phyloP scores from a whole-genome alignment of 1,140 invertebrate species.

The Hylaeus volcanicus region DNA sequence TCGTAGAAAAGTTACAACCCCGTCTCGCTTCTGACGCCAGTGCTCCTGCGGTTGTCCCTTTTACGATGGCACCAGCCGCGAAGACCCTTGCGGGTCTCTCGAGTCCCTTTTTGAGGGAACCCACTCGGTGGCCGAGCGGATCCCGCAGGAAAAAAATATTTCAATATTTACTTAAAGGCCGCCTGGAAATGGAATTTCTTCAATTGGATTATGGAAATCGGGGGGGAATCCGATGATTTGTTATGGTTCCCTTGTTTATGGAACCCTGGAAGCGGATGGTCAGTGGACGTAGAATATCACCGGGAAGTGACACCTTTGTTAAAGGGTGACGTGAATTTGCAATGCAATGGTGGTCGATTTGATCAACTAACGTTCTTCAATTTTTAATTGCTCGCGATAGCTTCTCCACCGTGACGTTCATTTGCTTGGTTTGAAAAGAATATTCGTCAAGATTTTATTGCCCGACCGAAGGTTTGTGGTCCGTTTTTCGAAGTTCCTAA shows the following conservation, averaged over 20 bases:
- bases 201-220: slow-evolving; percentile 41
- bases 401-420: no score
- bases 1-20: slow-evolving; percentile 70
- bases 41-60: slow-evolving; percentile 44
- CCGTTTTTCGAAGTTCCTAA: slow-evolving; percentile 17
- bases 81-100: slow-evolving; percentile 45
- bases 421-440: no score
- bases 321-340: no score
- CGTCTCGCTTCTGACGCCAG: slow-evolving; percentile 48
- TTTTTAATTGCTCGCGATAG: no score
- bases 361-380: no score
- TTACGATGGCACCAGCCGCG: slow-evolving; percentile 26
- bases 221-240: slow-evolving; percentile 5
- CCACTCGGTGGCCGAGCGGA: slow-evolving; percentile 23
- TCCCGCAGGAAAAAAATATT: slow-evolving; percentile 47
- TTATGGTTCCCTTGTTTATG: not conserved
- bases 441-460: not conserved
- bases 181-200: slow-evolving; percentile 43
- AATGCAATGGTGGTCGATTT: no score
- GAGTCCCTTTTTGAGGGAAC: slow-evolving; percentile 26
- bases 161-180: slow-evolving; percentile 57
- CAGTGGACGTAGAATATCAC: no score
- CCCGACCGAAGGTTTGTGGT: not conserved
- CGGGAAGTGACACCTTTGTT: no score
- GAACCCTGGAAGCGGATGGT: not conserved